Percentiles rank a stretch among this genome's conserved stretches.
phyloP scores from a whole-genome alignment of 2,797 vertebrate genomes.

The Pogoniulus pusillus region DNA sequence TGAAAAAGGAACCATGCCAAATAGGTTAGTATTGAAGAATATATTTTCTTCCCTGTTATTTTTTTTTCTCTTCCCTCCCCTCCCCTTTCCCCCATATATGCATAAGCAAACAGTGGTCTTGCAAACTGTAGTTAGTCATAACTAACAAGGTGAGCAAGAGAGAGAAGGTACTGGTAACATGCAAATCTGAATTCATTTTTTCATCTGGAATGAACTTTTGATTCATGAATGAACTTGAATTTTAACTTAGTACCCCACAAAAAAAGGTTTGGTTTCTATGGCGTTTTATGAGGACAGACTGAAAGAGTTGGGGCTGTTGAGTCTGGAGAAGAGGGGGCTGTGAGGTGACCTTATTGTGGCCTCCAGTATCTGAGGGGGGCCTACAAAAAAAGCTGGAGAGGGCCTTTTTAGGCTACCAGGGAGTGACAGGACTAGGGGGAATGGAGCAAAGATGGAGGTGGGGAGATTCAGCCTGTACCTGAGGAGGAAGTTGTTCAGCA shows the following conservation, averaged over 20 bases:
- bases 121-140: neutral
- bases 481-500: no score
- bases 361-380: no score
- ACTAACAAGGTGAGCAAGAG: neutral
- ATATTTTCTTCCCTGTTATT: neutral
- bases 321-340: no score
- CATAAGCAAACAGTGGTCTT: neutral
- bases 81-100: neutral
- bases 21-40: slow-evolving; percentile 82
- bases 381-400: no score
- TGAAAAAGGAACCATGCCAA: slow-evolving; percentile 86
- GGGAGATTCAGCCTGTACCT: no score
- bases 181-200: neutral
- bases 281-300: accelerated
- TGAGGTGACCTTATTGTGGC: no score
- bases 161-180: neutral
- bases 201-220: neutral
- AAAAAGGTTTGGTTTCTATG: neutral
- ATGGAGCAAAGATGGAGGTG: no score
- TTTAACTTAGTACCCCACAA: neutral
- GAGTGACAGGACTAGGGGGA: no score
- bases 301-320: no score
- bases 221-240: no score
- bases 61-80: neutral
- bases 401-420: no score